phyloP scores from a whole-genome alignment of 2,113 vertebrate species.

The Rutilus rutilus region DNA sequence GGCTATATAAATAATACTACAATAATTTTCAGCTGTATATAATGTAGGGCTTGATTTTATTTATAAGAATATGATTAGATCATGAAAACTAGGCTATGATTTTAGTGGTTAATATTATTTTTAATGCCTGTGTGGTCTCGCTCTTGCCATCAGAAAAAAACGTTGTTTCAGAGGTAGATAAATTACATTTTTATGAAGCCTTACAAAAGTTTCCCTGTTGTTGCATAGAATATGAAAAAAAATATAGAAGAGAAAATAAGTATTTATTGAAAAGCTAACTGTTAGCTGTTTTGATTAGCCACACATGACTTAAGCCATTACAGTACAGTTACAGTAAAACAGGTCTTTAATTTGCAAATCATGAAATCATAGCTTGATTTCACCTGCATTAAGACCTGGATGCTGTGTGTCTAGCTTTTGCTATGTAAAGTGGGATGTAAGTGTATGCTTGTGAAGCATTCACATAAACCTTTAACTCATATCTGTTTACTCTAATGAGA shows the following conservation, averaged over 20 bases:
- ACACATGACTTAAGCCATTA: neutral
- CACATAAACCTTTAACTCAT: slow-evolving; percentile 6
- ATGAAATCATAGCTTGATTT: neutral
- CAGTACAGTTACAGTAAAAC: neutral
- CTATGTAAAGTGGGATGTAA: slow-evolving; percentile 3
- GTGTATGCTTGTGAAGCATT: neutral
- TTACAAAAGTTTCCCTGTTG: neutral
- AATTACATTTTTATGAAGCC: neutral
- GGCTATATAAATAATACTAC: neutral
- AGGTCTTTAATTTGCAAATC: neutral
- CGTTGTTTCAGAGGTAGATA: neutral
- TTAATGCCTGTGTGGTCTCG: neutral
- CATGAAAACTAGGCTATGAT: neutral
- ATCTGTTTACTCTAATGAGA: slow-evolving; percentile 43
- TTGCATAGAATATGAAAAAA: too few species aligned
- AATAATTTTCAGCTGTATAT: neutral
- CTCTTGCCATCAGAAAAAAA: neutral
- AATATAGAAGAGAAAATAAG: neutral
- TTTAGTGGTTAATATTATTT: neutral
- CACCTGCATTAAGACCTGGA: neutral
- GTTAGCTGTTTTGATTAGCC: neutral
- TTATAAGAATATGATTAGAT: neutral
- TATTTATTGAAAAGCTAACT: neutral
- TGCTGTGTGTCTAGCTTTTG: neutral
- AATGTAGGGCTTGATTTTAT: neutral